Percentiles rank a stretch among this genome's conserved stretches.
Conservation (phyloP, 2,797 vertebrate species). For the Tiaroga cobitis region DNA sequence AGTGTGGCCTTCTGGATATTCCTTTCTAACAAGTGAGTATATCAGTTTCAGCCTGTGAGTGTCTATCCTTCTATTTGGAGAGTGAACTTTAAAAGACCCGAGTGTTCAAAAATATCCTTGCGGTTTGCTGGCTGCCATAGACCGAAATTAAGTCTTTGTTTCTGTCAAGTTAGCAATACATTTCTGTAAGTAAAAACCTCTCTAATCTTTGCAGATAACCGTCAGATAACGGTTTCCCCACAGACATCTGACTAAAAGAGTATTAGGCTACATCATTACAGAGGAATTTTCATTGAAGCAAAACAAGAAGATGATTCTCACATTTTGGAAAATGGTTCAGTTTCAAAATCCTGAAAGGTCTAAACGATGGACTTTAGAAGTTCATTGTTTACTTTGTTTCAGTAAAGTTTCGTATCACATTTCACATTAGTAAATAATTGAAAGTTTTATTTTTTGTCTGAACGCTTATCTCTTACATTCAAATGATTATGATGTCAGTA, state of each 20-base stretch:
- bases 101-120: neutral
- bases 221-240: neutral
- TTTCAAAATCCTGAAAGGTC: neutral
- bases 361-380: slow-evolving; percentile 17
- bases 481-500: neutral
- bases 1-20: slow-evolving; percentile 39
- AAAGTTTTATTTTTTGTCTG: neutral
- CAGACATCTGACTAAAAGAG: neutral
- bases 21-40: slow-evolving; percentile 40
- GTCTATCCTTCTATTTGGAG: neutral
- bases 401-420: slow-evolving; percentile 3
- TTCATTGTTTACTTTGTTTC: neutral
- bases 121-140: neutral
- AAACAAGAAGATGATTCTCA: neutral
- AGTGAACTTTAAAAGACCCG: slow-evolving; percentile 7
- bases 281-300: neutral
- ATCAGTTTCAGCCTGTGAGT: neutral
- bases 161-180: neutral
- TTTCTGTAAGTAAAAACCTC: neutral
- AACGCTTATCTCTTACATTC: neutral
- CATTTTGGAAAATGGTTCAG: neutral
- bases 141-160: neutral
- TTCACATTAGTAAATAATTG: slow-evolving; percentile 7
- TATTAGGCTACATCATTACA: neutral
- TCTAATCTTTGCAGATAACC: neutral